These are phyloP conservation scores for Borostomias antarcticus DNA, from an alignment of 2,797 vertebrate genomes.

Conservation along the genomic window DNA sequence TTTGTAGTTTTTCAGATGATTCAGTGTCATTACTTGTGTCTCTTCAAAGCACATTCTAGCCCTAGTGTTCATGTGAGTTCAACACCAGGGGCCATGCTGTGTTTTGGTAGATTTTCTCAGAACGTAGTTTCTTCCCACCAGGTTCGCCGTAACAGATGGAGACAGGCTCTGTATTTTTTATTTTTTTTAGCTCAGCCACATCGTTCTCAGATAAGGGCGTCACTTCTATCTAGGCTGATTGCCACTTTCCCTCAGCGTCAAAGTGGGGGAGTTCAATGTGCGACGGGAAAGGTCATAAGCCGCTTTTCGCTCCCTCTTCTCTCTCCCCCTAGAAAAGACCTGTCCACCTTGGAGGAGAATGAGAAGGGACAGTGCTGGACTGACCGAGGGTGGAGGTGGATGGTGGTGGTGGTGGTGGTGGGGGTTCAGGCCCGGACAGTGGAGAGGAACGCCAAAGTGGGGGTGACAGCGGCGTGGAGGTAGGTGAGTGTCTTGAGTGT, in stretches of 20 bases:
- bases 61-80: not conserved
- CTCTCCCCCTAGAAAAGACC: slow-evolving; percentile 37
- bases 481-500: slow-evolving; percentile 7
- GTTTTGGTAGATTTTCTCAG: not conserved
- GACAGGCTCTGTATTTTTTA: slow-evolving; percentile 43
- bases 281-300: slow-evolving; percentile 62
- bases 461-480: not conserved
- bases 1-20: not conserved
- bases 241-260: slow-evolving; percentile 28
- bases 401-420: not conserved
- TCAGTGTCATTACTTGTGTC: not conserved
- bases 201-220: slow-evolving; percentile 57
- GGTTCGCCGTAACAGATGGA: slow-evolving; percentile 18
- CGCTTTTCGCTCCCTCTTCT: slow-evolving; percentile 41
- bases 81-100: not conserved
- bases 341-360: slow-evolving; percentile 45
- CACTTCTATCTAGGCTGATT: slow-evolving; percentile 40
- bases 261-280: slow-evolving; percentile 49
- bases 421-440: not conserved
- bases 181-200: not conserved
- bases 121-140: not conserved
- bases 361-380: slow-evolving; percentile 45
- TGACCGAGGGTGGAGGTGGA: no score
- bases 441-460: slow-evolving; percentile 10
- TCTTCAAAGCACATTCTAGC: not conserved